Evolutionary conservation across 2,888 invertebrate species (phyloP).

Genomic region (Stenolophus ochropezus): DNA sequence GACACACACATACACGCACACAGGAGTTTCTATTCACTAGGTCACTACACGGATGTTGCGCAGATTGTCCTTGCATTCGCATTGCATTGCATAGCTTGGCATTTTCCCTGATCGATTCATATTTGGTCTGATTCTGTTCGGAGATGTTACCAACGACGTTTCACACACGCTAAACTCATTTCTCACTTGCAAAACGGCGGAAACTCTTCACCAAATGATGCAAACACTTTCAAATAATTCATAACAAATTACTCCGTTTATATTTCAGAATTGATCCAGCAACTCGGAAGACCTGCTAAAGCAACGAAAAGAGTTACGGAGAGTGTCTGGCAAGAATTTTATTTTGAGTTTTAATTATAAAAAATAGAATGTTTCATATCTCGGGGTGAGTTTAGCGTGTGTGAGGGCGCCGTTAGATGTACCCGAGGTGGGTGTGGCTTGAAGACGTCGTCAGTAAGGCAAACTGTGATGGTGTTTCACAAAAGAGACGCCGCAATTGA

Average conservation of each 20-base stretch:
- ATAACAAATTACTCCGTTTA: no score
- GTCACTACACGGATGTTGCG: constrained; percentile 45
- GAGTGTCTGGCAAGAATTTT: no score
- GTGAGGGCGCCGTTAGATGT: not conserved
- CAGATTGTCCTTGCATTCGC: constrained; percentile 62
- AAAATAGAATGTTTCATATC: no score
- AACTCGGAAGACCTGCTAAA: no score
- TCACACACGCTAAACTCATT: not conserved
- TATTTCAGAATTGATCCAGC: no score
- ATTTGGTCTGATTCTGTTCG: constrained; percentile 70
- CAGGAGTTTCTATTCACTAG: constrained; percentile 67
- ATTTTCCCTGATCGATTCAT: constrained; percentile 71
- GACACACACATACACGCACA: constrained; percentile 69
- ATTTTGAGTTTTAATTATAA: no score
- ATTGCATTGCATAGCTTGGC: constrained; percentile 67
- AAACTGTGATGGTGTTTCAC: constrained; percentile 56
- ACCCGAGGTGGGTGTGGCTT: constrained; percentile 15
- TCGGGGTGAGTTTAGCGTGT: not conserved
- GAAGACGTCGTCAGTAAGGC: constrained; percentile 54
- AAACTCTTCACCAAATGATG: not conserved
- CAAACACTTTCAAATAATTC: no score
- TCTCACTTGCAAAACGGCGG: not conserved
- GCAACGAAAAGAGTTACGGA: no score
- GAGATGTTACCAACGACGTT: not conserved
- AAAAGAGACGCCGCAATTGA: constrained; percentile 44